These are phyloP conservation scores for Penaeus japonicus DNA, from an alignment of 1,140 invertebrate genomes.

Conservation along the genomic window DNA sequence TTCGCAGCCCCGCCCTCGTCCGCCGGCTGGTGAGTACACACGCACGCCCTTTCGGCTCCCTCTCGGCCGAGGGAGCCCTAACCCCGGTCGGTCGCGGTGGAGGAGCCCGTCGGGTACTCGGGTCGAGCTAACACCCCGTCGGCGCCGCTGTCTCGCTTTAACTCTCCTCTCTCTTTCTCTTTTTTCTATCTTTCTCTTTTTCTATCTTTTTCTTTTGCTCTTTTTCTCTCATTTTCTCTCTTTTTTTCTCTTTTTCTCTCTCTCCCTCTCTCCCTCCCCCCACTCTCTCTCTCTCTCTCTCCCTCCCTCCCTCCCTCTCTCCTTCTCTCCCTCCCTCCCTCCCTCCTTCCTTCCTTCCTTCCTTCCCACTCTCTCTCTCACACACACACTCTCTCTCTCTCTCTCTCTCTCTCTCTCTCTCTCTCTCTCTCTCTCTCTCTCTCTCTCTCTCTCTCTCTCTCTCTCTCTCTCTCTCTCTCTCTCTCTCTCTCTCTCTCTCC, in stretches of 20 bases:
- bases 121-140: no score
- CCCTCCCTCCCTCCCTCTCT: background rate
- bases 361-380: background rate
- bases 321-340: background rate
- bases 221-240: background rate
- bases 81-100: no score
- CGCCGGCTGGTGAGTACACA: constrained; percentile 57
- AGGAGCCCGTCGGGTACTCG: no score
- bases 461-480: background rate
- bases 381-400: background rate
- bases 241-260: background rate
- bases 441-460: no score
- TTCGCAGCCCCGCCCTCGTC: constrained; percentile 58
- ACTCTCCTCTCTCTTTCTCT: background rate
- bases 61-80: background rate
- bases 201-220: background rate
- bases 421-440: background rate
- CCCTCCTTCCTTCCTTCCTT: background rate
- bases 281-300: no score
- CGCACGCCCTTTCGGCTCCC: background rate
- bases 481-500: background rate
- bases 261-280: background rate
- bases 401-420: background rate
- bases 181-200: background rate
- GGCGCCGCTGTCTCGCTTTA: no score